Conservation (phyloP, 1,140 invertebrate genomes). For the Aleiodes sp. region DNA sequence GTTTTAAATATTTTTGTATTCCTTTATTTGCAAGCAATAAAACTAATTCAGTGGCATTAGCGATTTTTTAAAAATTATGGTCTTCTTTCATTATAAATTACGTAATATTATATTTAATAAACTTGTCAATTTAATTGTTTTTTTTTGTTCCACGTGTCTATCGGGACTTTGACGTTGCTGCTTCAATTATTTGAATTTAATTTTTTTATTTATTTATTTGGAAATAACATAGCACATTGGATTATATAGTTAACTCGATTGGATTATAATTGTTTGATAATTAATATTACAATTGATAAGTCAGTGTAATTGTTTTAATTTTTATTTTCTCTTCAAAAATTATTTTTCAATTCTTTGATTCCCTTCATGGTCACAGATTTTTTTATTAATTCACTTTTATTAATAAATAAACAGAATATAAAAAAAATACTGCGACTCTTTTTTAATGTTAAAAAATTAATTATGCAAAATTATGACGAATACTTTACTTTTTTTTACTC, state of each 20-base stretch:
- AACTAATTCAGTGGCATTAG: not conserved
- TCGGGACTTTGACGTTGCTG: constrained; percentile 13
- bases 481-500: constrained; percentile 19
- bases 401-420: no score
- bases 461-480: not conserved
- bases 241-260: constrained; percentile 3
- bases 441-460: no score
- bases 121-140: not conserved
- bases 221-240: not conserved
- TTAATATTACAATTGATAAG: not conserved
- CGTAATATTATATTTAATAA: not conserved
- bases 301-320: not conserved
- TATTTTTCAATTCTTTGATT: no score
- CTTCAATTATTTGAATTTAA: not conserved
- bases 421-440: no score
- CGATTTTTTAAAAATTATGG: not conserved
- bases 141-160: not conserved
- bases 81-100: not conserved
- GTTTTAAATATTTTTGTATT: constrained; percentile 2
- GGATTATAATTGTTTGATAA: not conserved
- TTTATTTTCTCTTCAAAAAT: not conserved
- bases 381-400: no score
- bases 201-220: not conserved
- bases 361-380: not conserved
- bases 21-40: constrained; percentile 16